phyloP scores from a whole-genome alignment of 1,140 invertebrate genomes.

The Drosophila orosa region DNA sequence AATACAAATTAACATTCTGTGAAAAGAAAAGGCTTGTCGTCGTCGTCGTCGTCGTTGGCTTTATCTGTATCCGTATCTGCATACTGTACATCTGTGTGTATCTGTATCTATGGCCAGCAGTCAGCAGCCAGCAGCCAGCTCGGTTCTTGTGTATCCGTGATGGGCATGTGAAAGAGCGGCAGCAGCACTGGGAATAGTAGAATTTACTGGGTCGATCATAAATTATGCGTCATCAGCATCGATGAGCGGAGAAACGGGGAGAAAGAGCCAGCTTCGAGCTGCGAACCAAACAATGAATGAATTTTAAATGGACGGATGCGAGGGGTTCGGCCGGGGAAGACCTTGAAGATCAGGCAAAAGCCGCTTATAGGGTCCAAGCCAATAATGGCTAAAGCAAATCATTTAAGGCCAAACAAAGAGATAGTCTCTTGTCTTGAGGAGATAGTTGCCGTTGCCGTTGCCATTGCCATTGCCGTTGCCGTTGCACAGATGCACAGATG shows the following conservation, averaged over 20 bases:
- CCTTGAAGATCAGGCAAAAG: constrained; percentile 26
- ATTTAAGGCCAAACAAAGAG: constrained; percentile 65
- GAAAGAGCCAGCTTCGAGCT: not conserved
- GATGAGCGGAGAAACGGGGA: not conserved
- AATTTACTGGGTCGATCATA: constrained; percentile 60
- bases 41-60: constrained; percentile 17
- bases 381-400: constrained; percentile 46
- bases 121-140: constrained; percentile 6
- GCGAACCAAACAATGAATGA: constrained; percentile 57
- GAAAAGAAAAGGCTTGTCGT: constrained; percentile 50
- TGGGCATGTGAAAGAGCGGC: constrained; percentile 37
- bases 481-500: constrained; percentile 10
- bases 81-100: constrained; percentile 43
- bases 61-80: constrained; percentile 43
- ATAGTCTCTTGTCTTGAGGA: constrained; percentile 14
- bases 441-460: constrained; percentile 20
- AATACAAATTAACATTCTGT: constrained; percentile 71
- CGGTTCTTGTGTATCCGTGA: constrained; percentile 23
- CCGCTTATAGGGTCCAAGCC: constrained; percentile 17
- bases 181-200: constrained; percentile 49
- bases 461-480: constrained; percentile 9
- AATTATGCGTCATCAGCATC: constrained; percentile 63
- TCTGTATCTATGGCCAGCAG: constrained; percentile 13
- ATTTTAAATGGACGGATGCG: constrained; percentile 39
- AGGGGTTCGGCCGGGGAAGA: constrained; percentile 1